A percentile compares a stretch with the other conserved stretches of the same genome.
These are phyloP conservation scores for Schizotus pectinicornis DNA, from an alignment of 2,888 invertebrate species.

Conservation along the genomic window DNA sequence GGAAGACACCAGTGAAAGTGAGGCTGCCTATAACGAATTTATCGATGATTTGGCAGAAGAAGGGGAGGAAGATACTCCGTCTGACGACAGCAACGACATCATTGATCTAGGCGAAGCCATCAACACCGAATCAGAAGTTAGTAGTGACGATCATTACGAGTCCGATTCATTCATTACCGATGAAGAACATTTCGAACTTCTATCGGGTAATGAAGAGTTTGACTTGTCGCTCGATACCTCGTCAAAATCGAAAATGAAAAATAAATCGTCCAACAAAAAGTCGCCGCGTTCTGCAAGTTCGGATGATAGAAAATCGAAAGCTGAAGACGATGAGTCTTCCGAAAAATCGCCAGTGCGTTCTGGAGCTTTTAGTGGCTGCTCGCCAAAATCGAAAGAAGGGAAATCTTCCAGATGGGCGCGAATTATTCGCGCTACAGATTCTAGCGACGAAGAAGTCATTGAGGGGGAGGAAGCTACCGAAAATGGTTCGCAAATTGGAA, in stretches of 20 bases:
- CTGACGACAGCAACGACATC: conserved; percentile 54
- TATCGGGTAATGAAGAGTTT: conserved; percentile 17
- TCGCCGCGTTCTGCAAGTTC: too few relatives aligned
- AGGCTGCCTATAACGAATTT: not conserved
- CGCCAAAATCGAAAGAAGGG: too few relatives aligned
- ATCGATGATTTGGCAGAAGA: conserved; percentile 44
- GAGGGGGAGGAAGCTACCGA: not conserved
- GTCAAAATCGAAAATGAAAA: not conserved
- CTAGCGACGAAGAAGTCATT: not conserved
- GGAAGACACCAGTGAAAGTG: not conserved
- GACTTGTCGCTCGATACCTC: conserved; percentile 8
- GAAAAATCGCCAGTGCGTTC: too few relatives aligned
- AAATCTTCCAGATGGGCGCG: not conserved
- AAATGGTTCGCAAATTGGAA: not conserved
- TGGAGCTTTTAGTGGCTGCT: too few relatives aligned
- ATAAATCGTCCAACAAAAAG: conserved; percentile 8
- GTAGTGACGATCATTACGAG: conserved; percentile 13
- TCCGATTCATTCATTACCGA: conserved; percentile 24
- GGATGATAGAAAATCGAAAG: too few relatives aligned
- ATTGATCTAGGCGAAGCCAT: conserved; percentile 54
- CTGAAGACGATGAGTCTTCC: too few relatives aligned
- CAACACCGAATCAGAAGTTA: conserved; percentile 15
- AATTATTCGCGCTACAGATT: not conserved
- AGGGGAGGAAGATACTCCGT: conserved; percentile 55
- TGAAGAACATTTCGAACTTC: conserved; percentile 14